Base-by-base conservation (phyloP, 2,113 vertebrate species). In the Boulengeromyrus knoepffleri region DNA sequence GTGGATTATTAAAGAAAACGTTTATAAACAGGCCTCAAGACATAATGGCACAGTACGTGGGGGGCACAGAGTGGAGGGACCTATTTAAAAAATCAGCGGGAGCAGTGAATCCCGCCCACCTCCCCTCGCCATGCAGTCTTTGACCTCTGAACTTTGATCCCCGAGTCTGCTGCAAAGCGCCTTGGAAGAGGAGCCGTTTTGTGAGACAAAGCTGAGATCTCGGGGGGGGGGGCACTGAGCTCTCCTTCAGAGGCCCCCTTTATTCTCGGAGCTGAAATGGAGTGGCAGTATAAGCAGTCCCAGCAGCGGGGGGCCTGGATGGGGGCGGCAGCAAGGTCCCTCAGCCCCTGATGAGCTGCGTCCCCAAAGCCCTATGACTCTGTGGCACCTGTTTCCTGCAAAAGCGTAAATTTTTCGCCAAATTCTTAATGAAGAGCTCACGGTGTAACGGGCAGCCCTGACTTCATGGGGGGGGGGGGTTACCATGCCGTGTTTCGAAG, bases 351-450 rank as follows among this genome's bases (percentile, higher is more conserved):
- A 17, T 19, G 46, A 53, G 66, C 91, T 87, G 53, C 90, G 90
- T 90, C 89, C 77, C 90, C 1, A 90, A 93, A 95, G 91, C 93
- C 91, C 87, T 89, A 92, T 93, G 94, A 94, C 93, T 92, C 93
- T 93, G 92, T 92, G 92, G 92, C 95, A 95, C 93, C 95, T 96
- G 95, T 94, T 95, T 94, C 91, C 91, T 85, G 92, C 94, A 92
- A 92, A 95, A 93, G 92, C 88, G 21, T 94, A 94, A 94, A 96
- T 96, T 96, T 96, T 94, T 94, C 93, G 89, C 94, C 93, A 93
- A 95, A 95, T 95, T 95, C 95, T 96, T 95, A 95, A 95, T 91
- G 88, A 91, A 94, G 91, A 94, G 92, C 91, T 92, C 93, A 92
- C 92, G 93, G 93, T 94, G 92, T 94, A 93, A 92, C 93, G 93